A percentile compares a stretch with the other conserved stretches of the same genome.
These are phyloP conservation scores for Diarsia dahlii DNA, from an alignment of 2,888 invertebrate species.

Conservation along the genomic window DNA sequence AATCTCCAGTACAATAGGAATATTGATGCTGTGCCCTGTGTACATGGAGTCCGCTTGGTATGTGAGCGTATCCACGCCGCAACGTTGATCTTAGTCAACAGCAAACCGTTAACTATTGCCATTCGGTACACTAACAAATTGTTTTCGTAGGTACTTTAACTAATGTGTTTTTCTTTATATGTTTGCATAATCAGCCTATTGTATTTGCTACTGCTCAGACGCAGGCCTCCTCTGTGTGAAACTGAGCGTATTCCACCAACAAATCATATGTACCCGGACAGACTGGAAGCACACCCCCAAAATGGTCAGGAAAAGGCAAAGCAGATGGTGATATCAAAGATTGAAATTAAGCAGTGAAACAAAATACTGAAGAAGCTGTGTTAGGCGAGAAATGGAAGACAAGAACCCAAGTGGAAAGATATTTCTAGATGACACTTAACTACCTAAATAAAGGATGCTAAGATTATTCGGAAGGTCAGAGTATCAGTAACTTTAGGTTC, in stretches of 20 bases:
- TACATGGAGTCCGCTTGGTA: constrained; percentile 28
- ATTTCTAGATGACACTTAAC: no score
- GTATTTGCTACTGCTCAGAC: not conserved
- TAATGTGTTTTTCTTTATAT: constrained; percentile 16
- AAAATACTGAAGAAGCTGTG: not conserved
- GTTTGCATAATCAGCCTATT: constrained; percentile 3
- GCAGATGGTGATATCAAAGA: not conserved
- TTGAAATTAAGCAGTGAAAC: not conserved
- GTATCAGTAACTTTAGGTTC: no score
- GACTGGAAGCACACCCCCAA: not conserved
- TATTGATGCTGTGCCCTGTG: constrained; percentile 18
- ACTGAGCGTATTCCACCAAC: not conserved
- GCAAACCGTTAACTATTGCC: constrained; percentile 33
- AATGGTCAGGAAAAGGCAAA: not conserved
- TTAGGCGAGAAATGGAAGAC: not conserved
- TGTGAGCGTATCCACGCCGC: constrained; percentile 25
- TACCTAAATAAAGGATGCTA: no score
- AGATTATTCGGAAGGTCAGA: no score
- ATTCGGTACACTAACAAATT: constrained; percentile 41
- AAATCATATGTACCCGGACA: no score
- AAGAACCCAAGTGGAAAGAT: no score
- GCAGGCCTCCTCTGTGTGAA: not conserved
- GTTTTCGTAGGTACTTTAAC: constrained; percentile 17
- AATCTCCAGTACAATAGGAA: not conserved
- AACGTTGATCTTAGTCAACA: constrained; percentile 37